A percentile compares a stretch with the other conserved stretches of the same genome.
Conservation (phyloP, 2,888 invertebrate genomes). For the Galerucella pusilla region DNA sequence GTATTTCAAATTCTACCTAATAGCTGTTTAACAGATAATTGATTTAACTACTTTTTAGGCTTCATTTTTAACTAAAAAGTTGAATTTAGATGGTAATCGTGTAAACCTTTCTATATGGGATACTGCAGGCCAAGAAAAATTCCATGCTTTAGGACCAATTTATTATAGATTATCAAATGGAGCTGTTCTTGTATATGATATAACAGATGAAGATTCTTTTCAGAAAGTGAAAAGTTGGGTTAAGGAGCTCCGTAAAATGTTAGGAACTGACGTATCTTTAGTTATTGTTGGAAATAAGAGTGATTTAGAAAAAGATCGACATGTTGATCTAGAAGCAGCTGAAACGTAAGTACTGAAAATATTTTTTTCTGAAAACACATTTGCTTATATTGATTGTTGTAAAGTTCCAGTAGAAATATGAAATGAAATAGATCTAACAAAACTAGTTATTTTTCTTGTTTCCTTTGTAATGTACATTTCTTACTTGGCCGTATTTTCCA, state of each 20-base stretch:
- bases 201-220: slow-evolving; percentile 97
- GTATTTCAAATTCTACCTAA: neutral
- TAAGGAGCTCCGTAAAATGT: slow-evolving; percentile 94
- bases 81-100: slow-evolving; percentile 89
- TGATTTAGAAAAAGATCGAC: slow-evolving; percentile 92
- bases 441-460: too few species aligned
- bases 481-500: slow-evolving; percentile 60
- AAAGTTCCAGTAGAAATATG: neutral
- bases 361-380: neutral
- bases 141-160: slow-evolving; percentile 97
- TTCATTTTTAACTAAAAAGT: slow-evolving; percentile 93
- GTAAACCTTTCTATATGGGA: slow-evolving; percentile 97
- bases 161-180: slow-evolving; percentile 98
- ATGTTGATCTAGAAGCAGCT: slow-evolving; percentile 86
- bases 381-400: neutral
- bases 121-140: slow-evolving; percentile 97
- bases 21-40: slow-evolving; percentile 9
- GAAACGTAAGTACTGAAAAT: slow-evolving; percentile 75
- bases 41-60: slow-evolving; percentile 73
- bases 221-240: slow-evolving; percentile 99
- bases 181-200: slow-evolving; percentile 92
- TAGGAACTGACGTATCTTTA: slow-evolving; percentile 91
- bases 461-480: too few species aligned
- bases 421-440: too few species aligned
- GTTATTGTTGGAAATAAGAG: slow-evolving; percentile 97